Conservation (phyloP, 2,888 invertebrate species). For the Callinectes sapidus region DNA sequence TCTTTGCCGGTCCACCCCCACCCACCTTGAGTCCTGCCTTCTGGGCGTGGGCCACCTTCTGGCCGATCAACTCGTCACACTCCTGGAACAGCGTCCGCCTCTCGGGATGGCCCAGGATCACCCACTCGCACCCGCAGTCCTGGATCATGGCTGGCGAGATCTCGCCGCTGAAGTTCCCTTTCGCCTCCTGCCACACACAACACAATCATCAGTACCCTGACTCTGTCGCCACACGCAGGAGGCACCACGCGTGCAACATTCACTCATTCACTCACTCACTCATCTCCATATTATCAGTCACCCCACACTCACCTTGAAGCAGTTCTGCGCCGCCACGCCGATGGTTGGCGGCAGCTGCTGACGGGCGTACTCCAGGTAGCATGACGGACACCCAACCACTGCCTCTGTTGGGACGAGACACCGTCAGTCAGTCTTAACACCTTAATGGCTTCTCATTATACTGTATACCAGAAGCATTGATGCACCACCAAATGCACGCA, state of each 20-base stretch:
- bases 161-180: slow-evolving; percentile 76
- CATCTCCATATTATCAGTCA: too few species aligned
- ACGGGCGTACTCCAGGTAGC: slow-evolving; percentile 87
- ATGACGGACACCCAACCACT: slow-evolving; percentile 91
- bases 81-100: slow-evolving; percentile 79
- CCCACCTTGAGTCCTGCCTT: slow-evolving; percentile 76
- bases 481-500: not conserved
- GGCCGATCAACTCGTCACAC: slow-evolving; percentile 75
- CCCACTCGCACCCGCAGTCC: slow-evolving; percentile 79
- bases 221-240: not conserved
- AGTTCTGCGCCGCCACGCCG: slow-evolving; percentile 93
- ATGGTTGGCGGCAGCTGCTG: slow-evolving; percentile 83
- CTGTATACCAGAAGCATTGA: not conserved
- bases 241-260: not conserved
- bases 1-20: not conserved
- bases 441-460: not conserved
- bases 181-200: not conserved
- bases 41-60: slow-evolving; percentile 69
- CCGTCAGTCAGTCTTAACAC: not conserved
- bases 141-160: slow-evolving; percentile 80
- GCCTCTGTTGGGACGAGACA: slow-evolving; percentile 80
- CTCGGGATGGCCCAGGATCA: slow-evolving; percentile 81
- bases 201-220: not conserved
- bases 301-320: slow-evolving; percentile 83
- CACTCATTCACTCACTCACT: not conserved